Evolutionary conservation across 2,797 vertebrate genomes (phyloP).

Genomic region (Gephyroberyx darwinii): DNA sequence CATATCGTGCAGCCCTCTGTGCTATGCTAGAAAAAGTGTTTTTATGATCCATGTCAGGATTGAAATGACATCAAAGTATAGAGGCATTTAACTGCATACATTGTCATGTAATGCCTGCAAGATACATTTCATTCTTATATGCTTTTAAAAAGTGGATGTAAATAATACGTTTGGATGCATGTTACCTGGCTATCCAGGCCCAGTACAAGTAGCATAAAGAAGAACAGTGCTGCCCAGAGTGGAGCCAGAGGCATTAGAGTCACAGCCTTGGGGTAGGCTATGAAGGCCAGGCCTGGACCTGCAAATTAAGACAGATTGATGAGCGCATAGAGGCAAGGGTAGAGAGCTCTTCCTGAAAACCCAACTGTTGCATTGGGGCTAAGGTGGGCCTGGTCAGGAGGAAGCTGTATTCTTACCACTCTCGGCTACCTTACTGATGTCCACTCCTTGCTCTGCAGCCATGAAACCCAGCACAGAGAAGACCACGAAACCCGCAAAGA

Average conservation of each 20-base stretch:
- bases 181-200: conserved; percentile 89
- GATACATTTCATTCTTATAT: not conserved
- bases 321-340: not conserved
- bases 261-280: conserved; percentile 89
- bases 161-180: conserved; percentile 6
- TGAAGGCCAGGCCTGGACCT: conserved; percentile 88
- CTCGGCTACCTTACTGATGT: conserved; percentile 88
- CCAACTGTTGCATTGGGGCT: conserved; percentile 3
- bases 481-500: conserved; percentile 88
- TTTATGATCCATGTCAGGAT: not conserved
- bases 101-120: not conserved
- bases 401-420: conserved; percentile 79
- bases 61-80: conserved; percentile 8
- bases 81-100: not conserved
- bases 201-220: conserved; percentile 87
- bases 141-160: not conserved
- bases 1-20: no score
- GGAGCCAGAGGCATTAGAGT: conserved; percentile 88
- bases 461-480: conserved; percentile 89
- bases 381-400: not conserved
- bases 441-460: conserved; percentile 87
- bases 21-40: not conserved
- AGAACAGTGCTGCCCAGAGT: conserved; percentile 87
- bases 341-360: conserved; percentile 6
- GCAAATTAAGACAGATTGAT: conserved; percentile 49